Evolutionary conservation across 2,113 vertebrate species (phyloP), one percentile per base, ranked within the genome.

Genomic region (Lophochroa leadbeateri): DNA sequence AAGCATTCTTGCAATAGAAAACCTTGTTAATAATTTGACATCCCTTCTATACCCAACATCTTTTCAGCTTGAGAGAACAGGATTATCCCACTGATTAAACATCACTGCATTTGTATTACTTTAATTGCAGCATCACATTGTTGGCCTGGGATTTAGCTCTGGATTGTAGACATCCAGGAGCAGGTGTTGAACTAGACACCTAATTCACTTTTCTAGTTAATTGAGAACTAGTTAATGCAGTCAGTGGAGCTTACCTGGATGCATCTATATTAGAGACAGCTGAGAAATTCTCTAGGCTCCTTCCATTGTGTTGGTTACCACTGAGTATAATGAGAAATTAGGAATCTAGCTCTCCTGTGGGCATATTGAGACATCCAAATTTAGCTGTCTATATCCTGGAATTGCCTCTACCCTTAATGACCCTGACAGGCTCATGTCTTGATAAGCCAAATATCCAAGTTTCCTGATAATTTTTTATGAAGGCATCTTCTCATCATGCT

Each of bases 151-250:
- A 93, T 81, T 94, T 86, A 77, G 6, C n/a, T 83, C 82, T 88
- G 68, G 13, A 43, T 50, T 90, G 43, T 60, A 88, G 91, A 81
- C 23, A 33, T 71, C 28, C 46, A 91, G 43, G 88, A 93, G 65
- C 72, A 93, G 92, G 76, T 94, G 91, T 91, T 81, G 91, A 86
- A 78, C 76, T 81, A 88, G 72, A 84, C 72, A 70, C 5, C 41
- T 86, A 83, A 92, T 94, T 90, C 88, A 71, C 35, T 92, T 96
- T 92, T 58, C 37, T 63, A 63, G 79, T 20, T 95, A 96, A 94
- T 70, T 92, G 53, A 72, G 37, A 83, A 76, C 18, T 93, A 67
- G 82, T 88, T 85, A 95, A 83, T 46, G 41, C 25, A 93, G 79
- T 86, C 82, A 83, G 37, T 53, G 79, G 18, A 93, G 76, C 76